Conservation (phyloP, 2,113 vertebrate genomes). For the Philantomba maxwellii region DNA sequence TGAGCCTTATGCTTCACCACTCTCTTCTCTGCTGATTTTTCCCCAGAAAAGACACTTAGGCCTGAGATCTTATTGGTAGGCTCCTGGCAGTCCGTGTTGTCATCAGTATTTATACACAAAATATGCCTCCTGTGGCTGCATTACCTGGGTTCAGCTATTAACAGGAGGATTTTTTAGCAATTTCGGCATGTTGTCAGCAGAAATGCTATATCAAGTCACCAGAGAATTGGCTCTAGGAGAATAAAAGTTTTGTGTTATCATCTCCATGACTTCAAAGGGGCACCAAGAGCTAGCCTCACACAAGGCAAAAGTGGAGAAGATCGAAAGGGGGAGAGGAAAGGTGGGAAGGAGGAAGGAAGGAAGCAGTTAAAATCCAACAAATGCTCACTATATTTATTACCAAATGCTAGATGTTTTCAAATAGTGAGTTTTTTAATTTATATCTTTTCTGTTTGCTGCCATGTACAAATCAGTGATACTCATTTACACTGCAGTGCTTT, state of each 20-base stretch:
- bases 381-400: background rate
- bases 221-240: conserved; percentile 15
- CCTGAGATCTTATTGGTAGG: accelerated
- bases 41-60: background rate
- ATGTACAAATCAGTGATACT: background rate
- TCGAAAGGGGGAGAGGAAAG: background rate
- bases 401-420: background rate
- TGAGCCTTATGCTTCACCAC: accelerated
- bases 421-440: background rate
- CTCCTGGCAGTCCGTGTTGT: background rate
- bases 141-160: background rate
- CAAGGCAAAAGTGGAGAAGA: background rate
- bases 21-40: background rate
- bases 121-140: background rate
- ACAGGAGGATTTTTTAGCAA: background rate
- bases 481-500: background rate
- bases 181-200: background rate
- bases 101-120: background rate
- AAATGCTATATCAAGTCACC: background rate
- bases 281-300: background rate
- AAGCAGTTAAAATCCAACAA: background rate
- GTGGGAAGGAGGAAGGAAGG: background rate
- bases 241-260: background rate
- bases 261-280: background rate
- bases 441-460: background rate